Conservation (phyloP, 2,888 invertebrate species). For the Lobophora halterata region DNA sequence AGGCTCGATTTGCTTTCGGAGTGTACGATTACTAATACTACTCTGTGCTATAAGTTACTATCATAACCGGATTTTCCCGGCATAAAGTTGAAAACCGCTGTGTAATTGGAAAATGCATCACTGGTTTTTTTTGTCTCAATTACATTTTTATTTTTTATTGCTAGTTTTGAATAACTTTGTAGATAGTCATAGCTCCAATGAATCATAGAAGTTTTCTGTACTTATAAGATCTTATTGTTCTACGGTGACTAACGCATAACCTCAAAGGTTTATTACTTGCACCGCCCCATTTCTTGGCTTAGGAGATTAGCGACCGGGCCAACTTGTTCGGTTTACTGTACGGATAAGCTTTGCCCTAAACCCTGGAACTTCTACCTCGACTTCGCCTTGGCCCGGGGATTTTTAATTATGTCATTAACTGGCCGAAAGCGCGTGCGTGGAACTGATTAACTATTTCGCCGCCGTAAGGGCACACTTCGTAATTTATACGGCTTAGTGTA, state of each 20-base stretch:
- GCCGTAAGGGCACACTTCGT: conserved; percentile 55
- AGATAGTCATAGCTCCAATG: too few relatives aligned
- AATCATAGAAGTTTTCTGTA: too few relatives aligned
- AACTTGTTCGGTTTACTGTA: conserved; percentile 69
- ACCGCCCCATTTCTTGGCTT: conserved; percentile 61
- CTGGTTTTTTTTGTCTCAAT: too few relatives aligned
- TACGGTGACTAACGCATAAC: conserved; percentile 22
- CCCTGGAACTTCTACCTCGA: conserved; percentile 45
- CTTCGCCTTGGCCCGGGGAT: conserved; percentile 56
- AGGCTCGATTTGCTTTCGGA: too few relatives aligned
- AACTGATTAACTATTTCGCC: conserved; percentile 66
- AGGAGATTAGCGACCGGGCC: conserved; percentile 71
- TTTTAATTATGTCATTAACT: conserved; percentile 73
- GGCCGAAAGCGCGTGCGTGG: conserved; percentile 61
- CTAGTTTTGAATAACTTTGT: too few relatives aligned
- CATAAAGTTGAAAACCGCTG: too few relatives aligned
- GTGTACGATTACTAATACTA: too few relatives aligned
- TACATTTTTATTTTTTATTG: too few relatives aligned
- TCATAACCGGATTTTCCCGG: too few relatives aligned
- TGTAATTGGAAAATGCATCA: too few relatives aligned
- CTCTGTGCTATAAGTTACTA: too few relatives aligned
- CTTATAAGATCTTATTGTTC: too few relatives aligned
- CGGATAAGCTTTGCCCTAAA: conserved; percentile 54
- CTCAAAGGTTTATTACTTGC: conserved; percentile 59
- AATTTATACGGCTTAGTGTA: conserved; percentile 57